A percentile compares a stretch with the other conserved stretches of the same genome.
phyloP scores from a whole-genome alignment of 1,140 invertebrate species.

The Caenorhabditis briggsae region DNA sequence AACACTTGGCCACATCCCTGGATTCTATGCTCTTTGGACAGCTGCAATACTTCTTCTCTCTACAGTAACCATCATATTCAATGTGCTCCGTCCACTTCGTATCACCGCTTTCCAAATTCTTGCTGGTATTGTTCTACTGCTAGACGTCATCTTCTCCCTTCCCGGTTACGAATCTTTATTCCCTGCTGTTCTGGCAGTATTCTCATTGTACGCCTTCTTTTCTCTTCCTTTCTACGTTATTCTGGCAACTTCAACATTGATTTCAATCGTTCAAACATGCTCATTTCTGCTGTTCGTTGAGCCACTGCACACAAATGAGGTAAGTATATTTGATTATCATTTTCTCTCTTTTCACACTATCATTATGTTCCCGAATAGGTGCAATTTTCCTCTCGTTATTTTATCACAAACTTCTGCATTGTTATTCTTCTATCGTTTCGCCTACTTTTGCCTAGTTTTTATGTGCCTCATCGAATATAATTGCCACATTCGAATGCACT shows the following conservation, averaged over 20 bases:
- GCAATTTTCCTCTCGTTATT: neutral
- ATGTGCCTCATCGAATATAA: neutral
- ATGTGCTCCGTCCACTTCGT: slow-evolving; percentile 5
- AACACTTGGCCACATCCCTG: slow-evolving; percentile 32
- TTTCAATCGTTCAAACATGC: slow-evolving; percentile 44
- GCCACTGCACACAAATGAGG: slow-evolving; percentile 50
- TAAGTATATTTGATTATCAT: neutral
- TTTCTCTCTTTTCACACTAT: neutral
- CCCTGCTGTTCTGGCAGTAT: slow-evolving; percentile 11
- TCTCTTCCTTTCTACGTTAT: slow-evolving; percentile 33
- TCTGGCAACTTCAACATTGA: slow-evolving; percentile 13
- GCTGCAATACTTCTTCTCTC: slow-evolving; percentile 27
- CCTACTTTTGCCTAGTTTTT: neutral
- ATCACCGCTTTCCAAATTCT: slow-evolving; percentile 42
- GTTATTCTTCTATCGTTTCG: neutral
- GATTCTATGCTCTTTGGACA: slow-evolving; percentile 28
- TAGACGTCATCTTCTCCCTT: slow-evolving; percentile 7
- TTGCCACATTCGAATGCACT: slow-evolving; percentile 30
- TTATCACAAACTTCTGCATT: slow-evolving; percentile 11
- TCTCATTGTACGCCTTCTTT: slow-evolving; percentile 31
- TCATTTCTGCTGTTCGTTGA: slow-evolving; percentile 40
- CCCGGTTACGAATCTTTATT: slow-evolving; percentile 43
- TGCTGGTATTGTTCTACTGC: neutral
- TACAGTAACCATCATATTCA: slow-evolving; percentile 47
- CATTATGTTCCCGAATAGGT: neutral